phyloP scores from a whole-genome alignment of 2,888 invertebrate species.

The Epicampocera succincta region DNA sequence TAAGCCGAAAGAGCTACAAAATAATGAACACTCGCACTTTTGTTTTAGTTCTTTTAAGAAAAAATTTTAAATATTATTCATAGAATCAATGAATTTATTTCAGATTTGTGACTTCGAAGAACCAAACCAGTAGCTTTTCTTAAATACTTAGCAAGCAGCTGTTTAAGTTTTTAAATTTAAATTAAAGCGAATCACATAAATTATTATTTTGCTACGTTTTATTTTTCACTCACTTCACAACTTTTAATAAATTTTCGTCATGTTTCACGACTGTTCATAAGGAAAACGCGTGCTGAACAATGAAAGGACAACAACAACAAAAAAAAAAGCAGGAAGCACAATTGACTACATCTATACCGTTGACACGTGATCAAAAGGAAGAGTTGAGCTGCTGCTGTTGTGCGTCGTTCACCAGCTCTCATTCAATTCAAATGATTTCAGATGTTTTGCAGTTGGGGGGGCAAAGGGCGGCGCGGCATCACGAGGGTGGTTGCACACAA shows the following conservation, averaged over 20 bases:
- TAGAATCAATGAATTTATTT: too few relatives aligned
- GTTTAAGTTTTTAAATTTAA: too few relatives aligned
- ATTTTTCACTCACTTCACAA: background rate
- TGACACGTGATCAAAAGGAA: slow-evolving; percentile 60
- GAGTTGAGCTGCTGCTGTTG: background rate
- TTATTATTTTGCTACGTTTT: background rate
- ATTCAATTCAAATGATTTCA: background rate
- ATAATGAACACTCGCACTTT: too few relatives aligned
- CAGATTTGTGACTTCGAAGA: too few relatives aligned
- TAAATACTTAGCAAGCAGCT: too few relatives aligned
- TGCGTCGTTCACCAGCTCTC: slow-evolving; percentile 13
- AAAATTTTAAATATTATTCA: too few relatives aligned
- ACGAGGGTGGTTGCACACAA: background rate
- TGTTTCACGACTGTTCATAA: slow-evolving; percentile 26
- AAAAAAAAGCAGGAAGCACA: slow-evolving; percentile 45
- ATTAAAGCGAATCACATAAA: too few relatives aligned
- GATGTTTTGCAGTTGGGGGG: background rate
- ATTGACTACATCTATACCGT: slow-evolving; percentile 57
- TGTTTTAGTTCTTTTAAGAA: too few relatives aligned
- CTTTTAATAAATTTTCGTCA: slow-evolving; percentile 10
- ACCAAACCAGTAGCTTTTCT: too few relatives aligned
- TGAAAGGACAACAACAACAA: too few relatives aligned
- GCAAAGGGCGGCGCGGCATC: background rate
- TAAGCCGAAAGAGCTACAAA: too few relatives aligned
- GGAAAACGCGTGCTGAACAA: slow-evolving; percentile 17